Evolutionary conservation across 2,888 invertebrate species (phyloP), one percentile per base, ranked within the genome.

Genomic region (Steinernema carpocapsae): DNA sequence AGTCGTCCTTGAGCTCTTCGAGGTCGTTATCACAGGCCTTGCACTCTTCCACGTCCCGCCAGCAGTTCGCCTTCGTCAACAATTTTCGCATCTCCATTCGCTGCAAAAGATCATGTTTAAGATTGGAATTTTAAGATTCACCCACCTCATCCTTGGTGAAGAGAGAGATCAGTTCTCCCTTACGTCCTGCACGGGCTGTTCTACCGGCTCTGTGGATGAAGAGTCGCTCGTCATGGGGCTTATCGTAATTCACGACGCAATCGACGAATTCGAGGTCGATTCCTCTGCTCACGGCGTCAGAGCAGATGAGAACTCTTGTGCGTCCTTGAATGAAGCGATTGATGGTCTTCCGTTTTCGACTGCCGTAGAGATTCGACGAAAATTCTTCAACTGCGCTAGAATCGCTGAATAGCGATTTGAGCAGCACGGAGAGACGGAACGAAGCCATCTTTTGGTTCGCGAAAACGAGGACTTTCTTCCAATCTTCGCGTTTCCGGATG

Each of bases 171-270:
- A 96, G 94, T 51, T 92, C 92, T 12, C 99, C 99, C 12, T 89
- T 87, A 80, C 92, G 91, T 0, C 97, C 97, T n/a, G 94, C 95
- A 81, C 97, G 91, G 0, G 95, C 97, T 12, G 97, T 97, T 83
- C 97, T 91, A 6, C 97, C 97, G 14, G 94, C 92, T 87, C 97
- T 91, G 88, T 97, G 97, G 80, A 97, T 93, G 87, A 96, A 96
- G 0, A 93, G 94, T 89, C 94, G 94, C 26, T 94, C 91, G 88
- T 92, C 92, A 75, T 92, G 92, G 0, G 97, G 95, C 14, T 92
- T 91, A 87, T 96, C 95, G 88, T 97, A 99, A 0, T 94, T 95
- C 81, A 99, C 91, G 0, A 99, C 97, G 88, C 93, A 92, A 82
- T 94, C 92, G 42, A 97, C 93, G 83, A 92, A 91, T 0, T 93